Evolutionary conservation across 2,888 invertebrate genomes (phyloP), one percentile per base, ranked within the genome.

Genomic region (Pristionchus arcanus): DNA sequence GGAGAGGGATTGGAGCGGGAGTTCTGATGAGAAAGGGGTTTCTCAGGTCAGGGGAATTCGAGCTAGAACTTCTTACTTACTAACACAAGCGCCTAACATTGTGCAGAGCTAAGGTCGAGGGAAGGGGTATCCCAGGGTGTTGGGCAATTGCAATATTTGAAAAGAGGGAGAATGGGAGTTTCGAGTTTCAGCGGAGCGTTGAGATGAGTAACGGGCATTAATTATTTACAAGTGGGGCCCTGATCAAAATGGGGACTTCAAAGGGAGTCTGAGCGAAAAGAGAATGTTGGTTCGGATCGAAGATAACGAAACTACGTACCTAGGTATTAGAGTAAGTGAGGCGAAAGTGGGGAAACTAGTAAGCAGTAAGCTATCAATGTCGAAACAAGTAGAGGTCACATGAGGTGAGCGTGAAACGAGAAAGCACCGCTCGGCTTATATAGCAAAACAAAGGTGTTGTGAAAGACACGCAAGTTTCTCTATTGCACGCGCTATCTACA

Each of bases 331-430:
- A 49, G 42, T 1, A 9, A n/a, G 13, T 49, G 42, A 11, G 42
- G 42, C n/a, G 11, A 49, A 49, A 9, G 42, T 49, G 42, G 13
- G 42, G 42, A 13, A 49, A 49, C 42, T 13, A 13, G 9, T 9
- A 49, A 49, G 11, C 42, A 49, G 13, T 11, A 9, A 55, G 55
- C 1, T 3, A 55, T 21, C 21, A 55, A 4, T 21, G 55, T 55
- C 55, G 21, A 21, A 55, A 1, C 55, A 55, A 21, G n/a, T 28
- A 66, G 13, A 25, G 66, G 19, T 71, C 71, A 34, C 71, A 71
- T 34, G 71, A 71, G 34, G 71, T 28, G 71, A 7, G 71, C 28
- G 71, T 71, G 71, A 71, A 71, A 71, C 34, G 71, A 34, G 71
- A 71, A 34, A 28, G 19, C 28, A 34, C 34, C 19, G 71, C 71